These are phyloP conservation scores for Triplophysa dalaica DNA, from an alignment of 2,113 vertebrate species.

Conservation along the genomic window DNA sequence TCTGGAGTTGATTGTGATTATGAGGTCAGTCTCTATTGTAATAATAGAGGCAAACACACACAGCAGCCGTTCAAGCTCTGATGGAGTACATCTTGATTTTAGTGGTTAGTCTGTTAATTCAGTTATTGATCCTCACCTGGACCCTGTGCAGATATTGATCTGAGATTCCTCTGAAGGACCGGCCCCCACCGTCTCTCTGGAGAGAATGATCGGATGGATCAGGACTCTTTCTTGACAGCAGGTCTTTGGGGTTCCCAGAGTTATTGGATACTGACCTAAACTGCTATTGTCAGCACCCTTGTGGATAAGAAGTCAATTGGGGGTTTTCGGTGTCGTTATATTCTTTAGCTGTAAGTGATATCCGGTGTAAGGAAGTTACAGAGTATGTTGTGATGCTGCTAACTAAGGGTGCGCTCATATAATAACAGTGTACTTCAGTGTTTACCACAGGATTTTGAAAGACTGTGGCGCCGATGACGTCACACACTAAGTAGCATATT, in stretches of 20 bases:
- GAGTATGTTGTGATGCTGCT: too few species aligned
- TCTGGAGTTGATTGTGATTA: conserved; percentile 15
- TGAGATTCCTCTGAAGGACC: not conserved
- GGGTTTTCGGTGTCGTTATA: not conserved
- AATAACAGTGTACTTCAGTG: too few species aligned
- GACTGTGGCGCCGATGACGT: too few species aligned
- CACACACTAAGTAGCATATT: too few species aligned
- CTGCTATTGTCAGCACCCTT: not conserved
- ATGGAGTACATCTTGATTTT: not conserved
- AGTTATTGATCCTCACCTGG: conserved; percentile 31
- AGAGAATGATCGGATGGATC: not conserved
- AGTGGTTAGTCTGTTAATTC: conserved; percentile 1
- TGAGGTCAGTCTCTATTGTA: not conserved
- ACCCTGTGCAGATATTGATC: conserved; percentile 39
- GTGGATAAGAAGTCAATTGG: too few species aligned
- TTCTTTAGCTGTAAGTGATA: not conserved
- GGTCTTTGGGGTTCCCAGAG: conserved; percentile 15
- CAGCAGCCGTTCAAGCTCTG: not conserved
- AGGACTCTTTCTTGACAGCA: not conserved
- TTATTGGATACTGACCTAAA: conserved; percentile 14
- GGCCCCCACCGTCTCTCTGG: not conserved
- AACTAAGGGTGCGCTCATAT: too few species aligned
- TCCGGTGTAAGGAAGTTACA: too few species aligned
- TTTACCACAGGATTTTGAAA: too few species aligned
- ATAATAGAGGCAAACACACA: not conserved